Base-by-base conservation (phyloP, 2,113 vertebrate genomes). In the Malurus alboscapulatus region DNA sequence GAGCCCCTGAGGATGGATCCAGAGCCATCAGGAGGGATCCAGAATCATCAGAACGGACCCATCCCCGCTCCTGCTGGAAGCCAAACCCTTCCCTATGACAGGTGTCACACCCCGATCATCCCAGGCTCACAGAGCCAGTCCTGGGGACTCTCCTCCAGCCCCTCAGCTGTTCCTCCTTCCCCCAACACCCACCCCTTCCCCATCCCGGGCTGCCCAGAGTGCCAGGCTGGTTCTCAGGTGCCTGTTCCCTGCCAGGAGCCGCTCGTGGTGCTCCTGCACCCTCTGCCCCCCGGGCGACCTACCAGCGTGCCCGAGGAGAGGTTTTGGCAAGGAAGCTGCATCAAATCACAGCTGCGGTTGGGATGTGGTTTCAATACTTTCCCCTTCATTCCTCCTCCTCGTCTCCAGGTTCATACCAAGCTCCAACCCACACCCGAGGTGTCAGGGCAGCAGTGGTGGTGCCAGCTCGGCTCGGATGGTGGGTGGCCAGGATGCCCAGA, bases 301-400 rank as follows among this genome's bases (percentile, higher is more conserved):
- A 10, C 81, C 22, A 3, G 62, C 88, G 47, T 84, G 93, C 87
- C 96, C 77, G 84, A 53, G 92, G 88, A 95, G 92, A 96, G 93
- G 82, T 95, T 96, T 96, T 94, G 95, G 96, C 94, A 86, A 93
- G 90, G 87, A 93, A 96, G 78, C 94, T 90, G 91, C 91, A 95
- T n/a, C 88, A 92, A 96, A 97, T 95, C 95, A 90, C 88, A 96
- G 94, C 92, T 97, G 95, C 80, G 95, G 95, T 95, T 94, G 94
- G 93, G 94, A 96, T 96, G 95, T 97, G 96, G 95, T 96, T 96
- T 96, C 94, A 73, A 91, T 87, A 93, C 94, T 94, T 97, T 95
- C 94, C 93, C 90, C 95, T 94, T 92, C 94, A 96, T 94, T 69
- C 95, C 94, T 91, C 93, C 93, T 92, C 87, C 94, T 83, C 93